Percentiles rank a stretch among this genome's conserved stretches.
Conservation (phyloP, 2,797 vertebrate genomes). For the Gastrophryne carolinensis region DNA sequence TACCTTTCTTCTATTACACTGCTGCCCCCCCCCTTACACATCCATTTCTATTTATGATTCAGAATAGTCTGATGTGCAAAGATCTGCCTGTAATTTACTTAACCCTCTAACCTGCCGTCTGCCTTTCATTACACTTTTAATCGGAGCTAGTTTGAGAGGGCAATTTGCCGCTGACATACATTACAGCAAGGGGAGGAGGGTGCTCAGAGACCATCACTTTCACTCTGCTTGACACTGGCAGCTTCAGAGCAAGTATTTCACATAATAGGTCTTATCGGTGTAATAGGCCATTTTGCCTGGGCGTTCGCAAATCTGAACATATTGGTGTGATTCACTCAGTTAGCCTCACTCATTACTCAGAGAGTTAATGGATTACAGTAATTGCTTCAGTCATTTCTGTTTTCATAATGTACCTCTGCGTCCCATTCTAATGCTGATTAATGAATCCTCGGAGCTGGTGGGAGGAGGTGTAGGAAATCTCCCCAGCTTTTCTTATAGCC, state of each 20-base stretch:
- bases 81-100: slow-evolving; percentile 7
- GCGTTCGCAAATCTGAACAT: slow-evolving; percentile 67
- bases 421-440: slow-evolving; percentile 73
- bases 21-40: not conserved
- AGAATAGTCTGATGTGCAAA: not conserved
- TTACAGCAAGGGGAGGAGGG: slow-evolving; percentile 45
- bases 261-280: slow-evolving; percentile 53
- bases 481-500: slow-evolving; percentile 10
- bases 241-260: slow-evolving; percentile 38
- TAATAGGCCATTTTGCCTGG: slow-evolving; percentile 58
- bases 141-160: slow-evolving; percentile 47
- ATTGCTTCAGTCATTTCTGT: slow-evolving; percentile 74
- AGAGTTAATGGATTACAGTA: slow-evolving; percentile 79
- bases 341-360: slow-evolving; percentile 66
- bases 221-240: slow-evolving; percentile 48
- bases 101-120: slow-evolving; percentile 22
- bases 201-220: slow-evolving; percentile 13
- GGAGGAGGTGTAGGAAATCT: slow-evolving; percentile 52
- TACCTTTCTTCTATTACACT: not conserved
- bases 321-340: slow-evolving; percentile 74
- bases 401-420: slow-evolving; percentile 66
- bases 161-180: slow-evolving; percentile 19
- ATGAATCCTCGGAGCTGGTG: slow-evolving; percentile 68
- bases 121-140: slow-evolving; percentile 43
- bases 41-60: slow-evolving; percentile 7